Evolutionary conservation across 2,797 vertebrate genomes (phyloP), one percentile per base, ranked within the genome.

Genomic region (Garrulus glandarius): DNA sequence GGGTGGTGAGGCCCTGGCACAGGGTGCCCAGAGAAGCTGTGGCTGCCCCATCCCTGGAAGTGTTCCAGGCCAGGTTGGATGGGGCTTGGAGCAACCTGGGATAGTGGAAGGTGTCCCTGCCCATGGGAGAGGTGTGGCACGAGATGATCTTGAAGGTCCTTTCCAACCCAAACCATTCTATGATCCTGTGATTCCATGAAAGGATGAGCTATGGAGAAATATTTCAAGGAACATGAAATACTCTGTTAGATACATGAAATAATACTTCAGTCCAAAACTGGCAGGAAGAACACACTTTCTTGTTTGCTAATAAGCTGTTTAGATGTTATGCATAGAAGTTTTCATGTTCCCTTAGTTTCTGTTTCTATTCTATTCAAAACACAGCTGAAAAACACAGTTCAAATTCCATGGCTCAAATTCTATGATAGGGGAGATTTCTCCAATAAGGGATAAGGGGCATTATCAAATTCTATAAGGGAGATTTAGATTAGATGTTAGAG

Each of bases 51-150:
- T 30, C 20, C 41, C 41, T 55, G 34, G 30, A 4, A 22, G 10
- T 13, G 47, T 22, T 1, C 41, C 8, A 37, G 37, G 12, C 37
- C 37, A 37, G 12, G 12, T 0, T 70, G 11, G 41, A 13, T 0
- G 1, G 5, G 12, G 17, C 15, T 86, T 47, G 41, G 30, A 70
- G 8, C 17, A 61, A 1, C 6, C 47, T 61, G 64, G 47, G 0
- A 0, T 7, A 3, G 9, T 61, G 24, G 24, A 34, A 71, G 24
- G 1, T 43, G 50, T 21, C 30, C 14, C 18, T 55, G 20, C 1
- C 24, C 11, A 3, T 34, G 41, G 7, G 24, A 86, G 63, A 15
- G 9, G 4, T 4, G 3, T 55, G 8, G 13, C 39, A 47, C 1
- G 1, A 3, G 12, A 27, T 19, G 17, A 26, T 30, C 21, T 86